These are phyloP conservation scores for Peromyscus attwateri DNA, from an alignment of 2,797 vertebrate genomes.

Conservation along the genomic window DNA sequence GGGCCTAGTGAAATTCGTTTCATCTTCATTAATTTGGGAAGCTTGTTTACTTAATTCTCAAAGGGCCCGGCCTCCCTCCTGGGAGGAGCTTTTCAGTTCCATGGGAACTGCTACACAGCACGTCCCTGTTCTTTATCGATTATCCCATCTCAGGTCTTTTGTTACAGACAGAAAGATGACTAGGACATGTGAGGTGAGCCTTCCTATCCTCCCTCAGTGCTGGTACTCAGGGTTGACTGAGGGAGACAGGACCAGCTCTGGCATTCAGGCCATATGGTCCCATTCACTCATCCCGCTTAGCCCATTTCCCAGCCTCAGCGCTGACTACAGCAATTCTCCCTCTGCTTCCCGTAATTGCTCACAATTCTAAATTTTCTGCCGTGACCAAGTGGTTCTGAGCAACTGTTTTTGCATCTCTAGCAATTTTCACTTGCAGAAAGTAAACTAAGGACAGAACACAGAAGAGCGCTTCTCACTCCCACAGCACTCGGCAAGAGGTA, in stretches of 20 bases:
- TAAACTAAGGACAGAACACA: background rate
- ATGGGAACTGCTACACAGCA: background rate
- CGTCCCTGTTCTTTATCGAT: background rate
- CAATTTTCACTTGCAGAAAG: conserved; percentile 36
- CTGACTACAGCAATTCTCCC: conserved; percentile 5
- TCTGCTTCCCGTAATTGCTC: conserved; percentile 17
- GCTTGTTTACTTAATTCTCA: background rate
- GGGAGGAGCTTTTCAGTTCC: background rate
- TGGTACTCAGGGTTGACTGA: background rate
- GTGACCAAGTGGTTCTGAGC: background rate
- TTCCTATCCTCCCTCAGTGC: background rate
- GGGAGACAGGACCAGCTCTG: background rate
- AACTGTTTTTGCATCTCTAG: conserved; percentile 31
- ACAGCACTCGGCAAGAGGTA: background rate
- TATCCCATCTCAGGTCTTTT: background rate
- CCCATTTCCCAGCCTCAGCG: background rate
- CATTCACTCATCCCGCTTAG: background rate
- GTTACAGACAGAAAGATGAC: background rate
- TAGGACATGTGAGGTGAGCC: background rate
- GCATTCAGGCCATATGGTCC: background rate
- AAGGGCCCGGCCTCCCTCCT: too few relatives aligned
- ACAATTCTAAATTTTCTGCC: conserved; percentile 19
- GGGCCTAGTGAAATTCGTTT: background rate
- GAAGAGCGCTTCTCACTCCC: background rate
- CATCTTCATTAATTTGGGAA: background rate